phyloP scores from a whole-genome alignment of 2,888 invertebrate genomes.

The Dioctria rufipes region DNA sequence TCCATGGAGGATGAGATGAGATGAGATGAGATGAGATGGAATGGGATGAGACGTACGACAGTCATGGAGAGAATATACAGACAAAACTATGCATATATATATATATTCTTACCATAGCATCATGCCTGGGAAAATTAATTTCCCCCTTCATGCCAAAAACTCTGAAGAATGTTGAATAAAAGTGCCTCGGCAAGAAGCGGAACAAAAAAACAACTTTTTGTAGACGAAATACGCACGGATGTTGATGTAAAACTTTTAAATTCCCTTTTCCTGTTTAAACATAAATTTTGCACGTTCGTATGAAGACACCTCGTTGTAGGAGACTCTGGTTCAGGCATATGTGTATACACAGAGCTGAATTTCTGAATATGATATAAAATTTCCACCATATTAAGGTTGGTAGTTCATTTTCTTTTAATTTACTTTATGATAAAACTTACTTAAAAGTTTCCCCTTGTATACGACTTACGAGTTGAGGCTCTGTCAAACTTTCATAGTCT shows the following conservation, averaged over 20 bases:
- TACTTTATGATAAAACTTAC: conserved; percentile 51
- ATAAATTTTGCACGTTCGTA: conserved; percentile 38
- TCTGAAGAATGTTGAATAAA: conserved; percentile 40
- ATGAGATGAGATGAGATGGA: background rate
- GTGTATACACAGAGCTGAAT: background rate
- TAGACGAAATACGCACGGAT: conserved; percentile 27
- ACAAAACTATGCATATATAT: no score
- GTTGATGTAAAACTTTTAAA: conserved; percentile 50
- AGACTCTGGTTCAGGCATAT: background rate
- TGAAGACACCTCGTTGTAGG: conserved; percentile 5
- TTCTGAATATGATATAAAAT: conserved; percentile 16
- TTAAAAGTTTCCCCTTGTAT: conserved; percentile 29
- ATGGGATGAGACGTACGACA: conserved; percentile 1
- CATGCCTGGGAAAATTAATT: conserved; percentile 41
- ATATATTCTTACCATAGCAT: background rate
- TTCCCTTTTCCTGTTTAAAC: conserved; percentile 41
- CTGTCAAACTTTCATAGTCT: no score
- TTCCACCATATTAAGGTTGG: conserved; percentile 36
- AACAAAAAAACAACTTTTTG: conserved; percentile 39
- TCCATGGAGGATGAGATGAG: background rate
- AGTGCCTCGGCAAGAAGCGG: conserved; percentile 10
- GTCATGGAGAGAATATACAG: conserved; percentile 9
- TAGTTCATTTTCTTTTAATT: conserved; percentile 51
- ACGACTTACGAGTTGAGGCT: no score
- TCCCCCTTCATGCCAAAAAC: conserved; percentile 38